Base-by-base conservation (phyloP, 1,140 invertebrate species). In the Anoplolepis gracilipes region DNA sequence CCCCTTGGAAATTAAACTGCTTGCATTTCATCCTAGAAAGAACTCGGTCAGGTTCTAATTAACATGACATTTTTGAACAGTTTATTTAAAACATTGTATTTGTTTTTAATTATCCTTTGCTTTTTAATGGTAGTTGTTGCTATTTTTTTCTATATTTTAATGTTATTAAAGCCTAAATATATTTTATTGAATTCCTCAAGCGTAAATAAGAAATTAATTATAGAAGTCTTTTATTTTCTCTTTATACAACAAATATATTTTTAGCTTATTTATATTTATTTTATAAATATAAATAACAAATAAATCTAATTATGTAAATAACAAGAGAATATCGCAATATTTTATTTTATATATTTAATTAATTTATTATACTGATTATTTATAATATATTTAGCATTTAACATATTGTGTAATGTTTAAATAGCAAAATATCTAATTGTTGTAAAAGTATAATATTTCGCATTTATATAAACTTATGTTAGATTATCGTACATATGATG, bases 1-100 rank as follows among this genome's bases (percentile, higher is more conserved):
- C 36, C 67, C 67, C 78, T 73, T 82, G 67, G 78, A 16, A 82
- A 82, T 82, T 82, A 82, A 82, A 82, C 78, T 73, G 67, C 78
- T 82, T 72, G 78, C 53, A 73, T 82, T 73, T 82, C 78, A 82
- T 82, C 78, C 72, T 82, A 46, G 13, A 61, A 28, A 46, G 46
- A 82, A 82, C 78, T 82, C 67, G 78, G 78, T 82, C 78, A 73
- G 78, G 13, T 73, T 59, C 67, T 82, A 82, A 82, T 82, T 82
- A 82, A 61, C 78, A 82, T 81, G 78, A 81, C 53, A 25, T 72
- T 82, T 72, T 82, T 61, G 67, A 59, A 82, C 36, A 82, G 28
- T 82, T 61, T 82, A 73, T 82, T 82, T 82, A 59, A 73, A 73
- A 73, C n/a, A 82, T 81, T 25, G 33, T 61, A 28, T n/a, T 59